Evolutionary conservation across 64 coral and sea anemone genomes (phyloP).

Genomic region (Actinia equina): DNA sequence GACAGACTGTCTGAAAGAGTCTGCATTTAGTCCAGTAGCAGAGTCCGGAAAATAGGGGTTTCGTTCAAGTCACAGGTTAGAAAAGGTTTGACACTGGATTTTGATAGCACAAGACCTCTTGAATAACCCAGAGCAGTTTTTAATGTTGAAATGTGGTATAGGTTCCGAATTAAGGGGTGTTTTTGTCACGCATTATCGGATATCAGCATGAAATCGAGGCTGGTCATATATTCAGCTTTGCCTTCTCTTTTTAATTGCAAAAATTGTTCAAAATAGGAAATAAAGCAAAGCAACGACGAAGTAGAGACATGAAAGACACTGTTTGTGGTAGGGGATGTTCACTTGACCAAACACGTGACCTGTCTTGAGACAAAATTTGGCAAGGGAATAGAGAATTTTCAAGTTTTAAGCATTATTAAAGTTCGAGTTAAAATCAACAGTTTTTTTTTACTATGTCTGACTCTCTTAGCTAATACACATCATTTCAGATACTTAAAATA

Average conservation of each 20-base stretch:
- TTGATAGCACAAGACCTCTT: conserved; percentile 17
- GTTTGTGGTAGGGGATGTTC: neutral
- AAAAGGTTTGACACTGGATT: conserved; percentile 40
- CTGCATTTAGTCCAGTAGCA: conserved; percentile 15
- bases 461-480: neutral
- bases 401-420: neutral
- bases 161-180: neutral
- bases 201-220: neutral
- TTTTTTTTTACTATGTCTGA: neutral
- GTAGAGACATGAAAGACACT: neutral
- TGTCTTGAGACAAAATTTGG: neutral
- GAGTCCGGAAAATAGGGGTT: conserved; percentile 31
- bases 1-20: too few species aligned
- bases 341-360: neutral
- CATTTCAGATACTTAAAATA: neutral
- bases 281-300: neutral
- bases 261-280: neutral
- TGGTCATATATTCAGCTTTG: neutral
- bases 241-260: neutral
- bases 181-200: neutral
- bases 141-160: neutral
- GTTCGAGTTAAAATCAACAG: neutral
- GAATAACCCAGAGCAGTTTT: neutral
- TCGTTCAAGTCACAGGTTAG: conserved; percentile 18
- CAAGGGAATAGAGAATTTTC: neutral